Conservation (phyloP, 2,113 vertebrate species). For the Todiramphus chloris region DNA sequence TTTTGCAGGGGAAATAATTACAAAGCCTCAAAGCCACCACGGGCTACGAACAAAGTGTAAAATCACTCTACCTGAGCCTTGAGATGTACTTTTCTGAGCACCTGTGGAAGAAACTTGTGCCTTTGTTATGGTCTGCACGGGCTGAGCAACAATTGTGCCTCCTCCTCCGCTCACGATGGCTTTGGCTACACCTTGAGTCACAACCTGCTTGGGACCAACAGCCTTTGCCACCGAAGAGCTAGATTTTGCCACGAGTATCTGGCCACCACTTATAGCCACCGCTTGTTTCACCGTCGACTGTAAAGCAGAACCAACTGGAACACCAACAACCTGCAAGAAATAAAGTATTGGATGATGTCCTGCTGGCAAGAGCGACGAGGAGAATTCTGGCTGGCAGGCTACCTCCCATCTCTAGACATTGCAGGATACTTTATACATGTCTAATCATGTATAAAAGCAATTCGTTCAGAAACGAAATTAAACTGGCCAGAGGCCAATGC, state of each 20-base stretch:
- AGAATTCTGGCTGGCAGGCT: not conserved
- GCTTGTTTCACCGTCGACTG: conserved; percentile 92
- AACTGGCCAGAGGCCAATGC: not conserved
- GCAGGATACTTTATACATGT: not conserved
- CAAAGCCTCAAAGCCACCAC: not conserved
- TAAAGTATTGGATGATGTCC: not conserved
- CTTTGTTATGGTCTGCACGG: conserved; percentile 84
- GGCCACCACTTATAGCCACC: conserved; percentile 93
- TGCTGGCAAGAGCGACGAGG: not conserved
- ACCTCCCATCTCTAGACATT: not conserved
- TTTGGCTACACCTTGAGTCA: conserved; percentile 97
- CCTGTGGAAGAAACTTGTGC: conserved; percentile 79
- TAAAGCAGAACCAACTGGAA: conserved; percentile 88
- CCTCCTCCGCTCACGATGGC: conserved; percentile 91
- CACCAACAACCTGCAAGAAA: conserved; percentile 86
- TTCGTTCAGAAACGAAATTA: not conserved
- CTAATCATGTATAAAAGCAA: not conserved
- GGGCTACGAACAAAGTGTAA: not conserved
- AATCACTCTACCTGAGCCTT: conserved; percentile 81
- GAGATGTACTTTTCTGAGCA: conserved; percentile 87
- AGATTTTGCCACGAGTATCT: conserved; percentile 95
- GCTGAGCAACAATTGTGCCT: conserved; percentile 85
- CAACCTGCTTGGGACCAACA: conserved; percentile 91
- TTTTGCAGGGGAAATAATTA: not conserved
- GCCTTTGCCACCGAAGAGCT: conserved; percentile 87